Percentiles rank a stretch among this genome's conserved stretches.
phyloP scores from a whole-genome alignment of 2,797 vertebrate genomes.

The Danio kyathit region DNA sequence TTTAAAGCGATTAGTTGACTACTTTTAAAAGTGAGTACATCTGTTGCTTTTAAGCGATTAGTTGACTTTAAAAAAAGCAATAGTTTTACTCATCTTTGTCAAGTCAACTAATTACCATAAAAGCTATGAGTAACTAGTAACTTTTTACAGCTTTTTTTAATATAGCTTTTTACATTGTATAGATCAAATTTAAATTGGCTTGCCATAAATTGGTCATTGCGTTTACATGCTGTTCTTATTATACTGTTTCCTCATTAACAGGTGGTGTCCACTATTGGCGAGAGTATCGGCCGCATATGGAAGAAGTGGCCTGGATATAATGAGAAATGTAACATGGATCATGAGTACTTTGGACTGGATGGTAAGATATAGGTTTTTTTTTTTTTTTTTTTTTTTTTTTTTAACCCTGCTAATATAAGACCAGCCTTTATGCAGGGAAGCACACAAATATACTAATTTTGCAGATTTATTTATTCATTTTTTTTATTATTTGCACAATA shows the following conservation, averaged over 20 bases:
- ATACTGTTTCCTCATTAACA: constrained; percentile 45
- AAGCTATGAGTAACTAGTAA: too few relatives aligned
- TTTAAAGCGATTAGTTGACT: too few relatives aligned
- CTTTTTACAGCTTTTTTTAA: too few relatives aligned
- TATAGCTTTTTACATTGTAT: too few relatives aligned
- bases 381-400: not conserved
- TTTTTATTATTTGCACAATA: not conserved
- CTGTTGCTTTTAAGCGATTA: too few relatives aligned
- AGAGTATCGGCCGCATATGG: constrained; percentile 75
- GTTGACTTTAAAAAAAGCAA: too few relatives aligned
- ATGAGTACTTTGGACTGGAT: constrained; percentile 85
- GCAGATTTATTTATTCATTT: too few relatives aligned
- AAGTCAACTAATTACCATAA: too few relatives aligned
- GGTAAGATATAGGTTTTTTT: constrained; percentile 73
- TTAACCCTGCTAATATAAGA: not conserved
- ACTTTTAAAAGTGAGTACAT: too few relatives aligned
- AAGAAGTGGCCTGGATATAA: constrained; percentile 84
- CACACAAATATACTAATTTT: too few relatives aligned
- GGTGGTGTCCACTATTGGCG: constrained; percentile 75
- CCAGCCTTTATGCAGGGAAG: not conserved
- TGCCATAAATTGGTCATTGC: not conserved
- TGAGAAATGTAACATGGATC: constrained; percentile 81
- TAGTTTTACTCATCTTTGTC: too few relatives aligned
- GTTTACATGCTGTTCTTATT: not conserved
- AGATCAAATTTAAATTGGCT: too few relatives aligned